These are phyloP conservation scores for Drosophila tropicalis DNA, from an alignment of 1,140 invertebrate species.

Conservation along the genomic window DNA sequence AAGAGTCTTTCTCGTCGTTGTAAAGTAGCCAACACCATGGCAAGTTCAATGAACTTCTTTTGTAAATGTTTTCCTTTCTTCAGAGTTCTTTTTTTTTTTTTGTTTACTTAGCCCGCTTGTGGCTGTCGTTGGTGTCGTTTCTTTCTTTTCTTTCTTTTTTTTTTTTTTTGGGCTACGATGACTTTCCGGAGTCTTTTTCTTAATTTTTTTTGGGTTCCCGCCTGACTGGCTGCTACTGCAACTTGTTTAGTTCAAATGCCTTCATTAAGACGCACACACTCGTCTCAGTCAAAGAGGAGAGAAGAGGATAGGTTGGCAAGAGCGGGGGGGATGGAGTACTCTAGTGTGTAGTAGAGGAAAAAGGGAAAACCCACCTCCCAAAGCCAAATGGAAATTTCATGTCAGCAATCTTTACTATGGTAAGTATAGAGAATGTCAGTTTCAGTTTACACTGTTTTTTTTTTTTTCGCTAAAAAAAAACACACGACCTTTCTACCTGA, in stretches of 20 bases:
- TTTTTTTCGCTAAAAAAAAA: slow-evolving; percentile 39
- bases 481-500: slow-evolving; percentile 5
- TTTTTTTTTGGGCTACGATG: slow-evolving; percentile 54
- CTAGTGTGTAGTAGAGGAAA: neutral
- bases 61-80: slow-evolving; percentile 75
- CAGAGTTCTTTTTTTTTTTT: slow-evolving; percentile 40
- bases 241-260: slow-evolving; percentile 66
- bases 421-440: slow-evolving; percentile 12
- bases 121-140: slow-evolving; percentile 39
- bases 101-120: slow-evolving; percentile 75
- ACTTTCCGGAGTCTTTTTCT: slow-evolving; percentile 51
- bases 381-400: slow-evolving; percentile 59
- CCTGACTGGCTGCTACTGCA: slow-evolving; percentile 30
- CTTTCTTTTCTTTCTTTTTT: slow-evolving; percentile 6
- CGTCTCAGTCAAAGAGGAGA: neutral
- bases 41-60: slow-evolving; percentile 74
- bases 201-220: slow-evolving; percentile 28
- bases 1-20: neutral
- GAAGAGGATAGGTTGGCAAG: neutral
- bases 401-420: slow-evolving; percentile 31
- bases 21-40: slow-evolving; percentile 68
- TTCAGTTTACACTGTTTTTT: slow-evolving; percentile 9
- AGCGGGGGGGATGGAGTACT: neutral
- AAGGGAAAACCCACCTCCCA: slow-evolving; percentile 28
- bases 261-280: slow-evolving; percentile 61